Evolutionary conservation across 1,140 invertebrate genomes (phyloP), one percentile per base, ranked within the genome.

Genomic region (Orchestia grillus): DNA sequence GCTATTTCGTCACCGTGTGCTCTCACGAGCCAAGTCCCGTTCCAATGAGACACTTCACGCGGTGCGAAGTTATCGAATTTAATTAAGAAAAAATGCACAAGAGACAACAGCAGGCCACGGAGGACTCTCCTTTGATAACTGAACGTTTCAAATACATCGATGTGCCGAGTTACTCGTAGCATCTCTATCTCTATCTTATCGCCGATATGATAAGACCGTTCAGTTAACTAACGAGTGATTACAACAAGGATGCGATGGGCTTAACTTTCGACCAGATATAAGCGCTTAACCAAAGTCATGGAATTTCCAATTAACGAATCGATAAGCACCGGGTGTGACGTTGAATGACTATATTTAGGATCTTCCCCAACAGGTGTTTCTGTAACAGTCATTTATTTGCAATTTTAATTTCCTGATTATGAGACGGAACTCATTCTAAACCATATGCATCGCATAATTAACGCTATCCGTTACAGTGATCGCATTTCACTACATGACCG

Each of bases 91-190:
- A 77, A 77, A 77, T 77, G 62, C 11, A 36, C 28, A 77, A 36
- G 11, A 77, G 62, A 77, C 62, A 77, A 28, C 62, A 23, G 62
- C 62, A 8, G 28, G 28, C 3, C 11, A 28, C 62, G 62, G 62
- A 77, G 36, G 11, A 77, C 28, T 77, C 36, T 15, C 62, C 62
- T 19, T 77, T 77, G 62, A 77, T 36, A 53, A 77, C 62, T 77
- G 62, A 77, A 77, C 62, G 62, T 77, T 77, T 77, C 62, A 77
- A 77, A 77, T 77, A 77, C 28, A 77, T 77, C 62, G 62, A 77
- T 77, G 62, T 28, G 62, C 1, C 62, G 28, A 77, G 62, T 36
- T 77, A 36, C 62, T 77, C 62, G 15, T 19, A 77, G 28, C 28
- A 77, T 77, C 62, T 77, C 36, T 77, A 77, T 77, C 62, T 77